A percentile compares a stretch with the other conserved stretches of the same genome.
phyloP scores from a whole-genome alignment of 2,797 vertebrate genomes.

The Heteromormyrus szaboi region DNA sequence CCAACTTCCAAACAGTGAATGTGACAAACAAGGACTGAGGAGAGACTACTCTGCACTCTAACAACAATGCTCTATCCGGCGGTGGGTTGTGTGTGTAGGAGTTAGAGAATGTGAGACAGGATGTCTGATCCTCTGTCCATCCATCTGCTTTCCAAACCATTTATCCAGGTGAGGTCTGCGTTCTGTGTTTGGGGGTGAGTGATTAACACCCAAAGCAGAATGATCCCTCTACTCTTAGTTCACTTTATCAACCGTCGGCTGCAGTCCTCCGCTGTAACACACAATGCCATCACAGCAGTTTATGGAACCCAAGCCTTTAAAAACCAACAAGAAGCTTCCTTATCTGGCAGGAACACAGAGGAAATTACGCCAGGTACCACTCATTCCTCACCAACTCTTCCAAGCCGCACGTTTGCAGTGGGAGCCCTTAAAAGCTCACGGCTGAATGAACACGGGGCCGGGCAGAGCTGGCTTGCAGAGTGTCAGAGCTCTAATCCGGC shows the following conservation, averaged over 20 bases:
- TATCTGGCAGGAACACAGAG: neutral
- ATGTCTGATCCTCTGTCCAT: neutral
- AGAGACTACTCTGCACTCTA: neutral
- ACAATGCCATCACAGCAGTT: neutral
- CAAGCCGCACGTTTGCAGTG: neutral
- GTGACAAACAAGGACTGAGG: neutral
- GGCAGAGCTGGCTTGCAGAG: neutral
- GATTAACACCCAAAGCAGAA: neutral
- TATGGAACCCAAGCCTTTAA: neutral
- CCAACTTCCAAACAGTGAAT: neutral
- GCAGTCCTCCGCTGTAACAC: neutral
- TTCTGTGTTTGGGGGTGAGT: neutral
- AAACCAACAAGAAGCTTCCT: neutral
- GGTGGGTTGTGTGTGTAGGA: neutral
- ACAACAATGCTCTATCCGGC: neutral
- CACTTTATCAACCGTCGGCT: neutral
- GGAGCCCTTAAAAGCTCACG: neutral
- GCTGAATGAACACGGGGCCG: neutral
- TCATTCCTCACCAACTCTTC: neutral
- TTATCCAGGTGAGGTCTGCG: neutral
- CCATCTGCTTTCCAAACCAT: neutral
- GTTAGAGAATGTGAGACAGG: neutral
- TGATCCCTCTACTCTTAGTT: neutral
- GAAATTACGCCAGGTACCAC: neutral
- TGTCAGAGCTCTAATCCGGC: neutral